Evolutionary conservation across 1,140 invertebrate species (phyloP).

Genomic region (Leptinotarsa texana): DNA sequence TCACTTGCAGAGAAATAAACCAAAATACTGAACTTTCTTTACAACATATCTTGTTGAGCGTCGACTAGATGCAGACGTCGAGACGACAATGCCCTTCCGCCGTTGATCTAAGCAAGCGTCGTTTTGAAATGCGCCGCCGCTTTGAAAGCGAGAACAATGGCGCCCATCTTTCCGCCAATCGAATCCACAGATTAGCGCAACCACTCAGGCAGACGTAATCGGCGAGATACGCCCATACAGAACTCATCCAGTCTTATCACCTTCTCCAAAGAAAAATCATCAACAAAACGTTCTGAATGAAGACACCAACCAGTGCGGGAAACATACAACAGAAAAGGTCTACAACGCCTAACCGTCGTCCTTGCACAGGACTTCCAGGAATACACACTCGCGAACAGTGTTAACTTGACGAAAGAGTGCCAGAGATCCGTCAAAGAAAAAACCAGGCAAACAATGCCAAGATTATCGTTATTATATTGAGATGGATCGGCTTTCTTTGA

Average conservation of each 20-base stretch:
- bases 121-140: slow-evolving; percentile 48
- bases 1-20: background rate
- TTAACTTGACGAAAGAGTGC: background rate
- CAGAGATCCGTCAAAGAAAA: background rate
- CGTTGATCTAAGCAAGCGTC: slow-evolving; percentile 45
- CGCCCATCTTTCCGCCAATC: slow-evolving; percentile 49
- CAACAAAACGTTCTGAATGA: background rate
- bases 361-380: too few relatives aligned
- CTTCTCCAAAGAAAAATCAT: slow-evolving; percentile 21
- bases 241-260: slow-evolving; percentile 23
- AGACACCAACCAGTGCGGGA: slow-evolving; percentile 6
- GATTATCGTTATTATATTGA: slow-evolving; percentile 22
- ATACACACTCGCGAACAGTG: background rate
- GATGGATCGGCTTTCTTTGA: slow-evolving; percentile 23
- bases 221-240: slow-evolving; percentile 36
- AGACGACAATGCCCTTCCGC: slow-evolving; percentile 45
- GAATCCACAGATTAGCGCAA: slow-evolving; percentile 43
- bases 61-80: slow-evolving; percentile 40
- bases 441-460: slow-evolving; percentile 19
- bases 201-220: slow-evolving; percentile 47
- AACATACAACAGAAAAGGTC: too few relatives aligned
- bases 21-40: slow-evolving; percentile 5
- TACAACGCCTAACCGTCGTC: too few relatives aligned
- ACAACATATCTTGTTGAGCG: slow-evolving; percentile 18
- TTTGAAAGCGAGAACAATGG: slow-evolving; percentile 50